Percentiles rank a stretch among this genome's conserved stretches.
These are phyloP conservation scores for Synanthedon andrenaeformis DNA, from an alignment of 2,888 invertebrate species.

Conservation along the genomic window DNA sequence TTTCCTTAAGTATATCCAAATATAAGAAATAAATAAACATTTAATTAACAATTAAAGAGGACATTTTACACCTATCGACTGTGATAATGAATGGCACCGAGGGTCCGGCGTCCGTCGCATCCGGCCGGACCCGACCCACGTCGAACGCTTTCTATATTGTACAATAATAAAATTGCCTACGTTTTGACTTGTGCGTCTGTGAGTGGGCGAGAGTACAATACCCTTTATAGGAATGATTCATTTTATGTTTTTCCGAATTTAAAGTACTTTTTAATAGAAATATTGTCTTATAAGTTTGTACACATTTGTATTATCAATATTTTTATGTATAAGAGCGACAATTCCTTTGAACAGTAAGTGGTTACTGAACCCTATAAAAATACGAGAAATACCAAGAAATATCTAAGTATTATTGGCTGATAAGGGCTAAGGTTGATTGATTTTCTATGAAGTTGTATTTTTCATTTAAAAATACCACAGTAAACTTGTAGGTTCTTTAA, in stretches of 20 bases:
- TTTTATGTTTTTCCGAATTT: slow-evolving; percentile 16
- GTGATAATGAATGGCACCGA: slow-evolving; percentile 26
- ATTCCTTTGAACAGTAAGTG: no score
- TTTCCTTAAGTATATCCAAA: neutral
- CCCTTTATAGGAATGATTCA: slow-evolving; percentile 28
- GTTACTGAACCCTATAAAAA: no score
- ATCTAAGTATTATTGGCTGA: no score
- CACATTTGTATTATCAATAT: no score
- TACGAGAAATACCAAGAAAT: no score
- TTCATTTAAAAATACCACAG: no score
- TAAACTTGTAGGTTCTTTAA: no score
- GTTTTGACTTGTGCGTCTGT: slow-evolving; percentile 11
- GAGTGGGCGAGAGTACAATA: slow-evolving; percentile 23
- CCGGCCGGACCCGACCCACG: slow-evolving; percentile 47
- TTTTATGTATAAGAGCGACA: no score
- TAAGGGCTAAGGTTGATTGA: no score
- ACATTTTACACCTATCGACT: slow-evolving; percentile 24
- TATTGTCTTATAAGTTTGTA: no score
- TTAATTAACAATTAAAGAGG: slow-evolving; percentile 32
- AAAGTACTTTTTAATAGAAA: no score
- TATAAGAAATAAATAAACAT: slow-evolving; percentile 2
- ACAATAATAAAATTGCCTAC: slow-evolving; percentile 13
- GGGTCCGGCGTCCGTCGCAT: slow-evolving; percentile 44
- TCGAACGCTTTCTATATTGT: slow-evolving; percentile 26
- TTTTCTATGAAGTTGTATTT: no score